These are phyloP conservation scores for Melozone crissalis DNA, from an alignment of 2,113 vertebrate species.

Conservation along the genomic window DNA sequence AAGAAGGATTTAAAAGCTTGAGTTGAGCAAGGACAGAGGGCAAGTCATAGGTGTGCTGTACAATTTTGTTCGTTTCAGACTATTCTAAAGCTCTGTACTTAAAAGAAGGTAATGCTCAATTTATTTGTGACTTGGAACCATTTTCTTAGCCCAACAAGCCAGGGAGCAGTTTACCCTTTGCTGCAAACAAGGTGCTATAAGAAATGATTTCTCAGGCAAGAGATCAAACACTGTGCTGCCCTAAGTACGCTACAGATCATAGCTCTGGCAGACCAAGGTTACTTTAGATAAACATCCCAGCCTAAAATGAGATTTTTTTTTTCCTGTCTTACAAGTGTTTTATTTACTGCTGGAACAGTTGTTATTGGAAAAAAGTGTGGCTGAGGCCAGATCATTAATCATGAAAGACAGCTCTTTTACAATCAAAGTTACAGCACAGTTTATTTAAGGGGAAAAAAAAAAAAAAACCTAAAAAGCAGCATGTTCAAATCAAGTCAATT, in stretches of 20 bases:
- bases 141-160: not conserved
- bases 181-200: not conserved
- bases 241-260: not conserved
- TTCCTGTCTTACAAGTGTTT: not conserved
- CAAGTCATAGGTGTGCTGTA: not conserved
- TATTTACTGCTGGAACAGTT: conserved; percentile 39
- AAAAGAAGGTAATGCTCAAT: not conserved
- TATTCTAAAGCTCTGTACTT: not conserved
- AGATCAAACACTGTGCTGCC: not conserved
- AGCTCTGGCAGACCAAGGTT: not conserved
- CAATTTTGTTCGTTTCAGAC: not conserved
- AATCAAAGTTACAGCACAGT: not conserved
- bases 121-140: not conserved
- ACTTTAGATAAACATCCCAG: not conserved
- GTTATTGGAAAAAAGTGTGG: conserved; percentile 5
- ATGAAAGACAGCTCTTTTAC: not conserved
- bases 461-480: not conserved
- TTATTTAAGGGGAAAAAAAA: not conserved
- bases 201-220: not conserved
- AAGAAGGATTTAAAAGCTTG: not conserved
- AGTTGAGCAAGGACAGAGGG: not conserved
- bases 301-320: not conserved
- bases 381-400: not conserved
- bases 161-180: not conserved
- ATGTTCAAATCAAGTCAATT: not conserved